Conservation (phyloP, 2,797 vertebrate species). For the Menidia menidia region DNA sequence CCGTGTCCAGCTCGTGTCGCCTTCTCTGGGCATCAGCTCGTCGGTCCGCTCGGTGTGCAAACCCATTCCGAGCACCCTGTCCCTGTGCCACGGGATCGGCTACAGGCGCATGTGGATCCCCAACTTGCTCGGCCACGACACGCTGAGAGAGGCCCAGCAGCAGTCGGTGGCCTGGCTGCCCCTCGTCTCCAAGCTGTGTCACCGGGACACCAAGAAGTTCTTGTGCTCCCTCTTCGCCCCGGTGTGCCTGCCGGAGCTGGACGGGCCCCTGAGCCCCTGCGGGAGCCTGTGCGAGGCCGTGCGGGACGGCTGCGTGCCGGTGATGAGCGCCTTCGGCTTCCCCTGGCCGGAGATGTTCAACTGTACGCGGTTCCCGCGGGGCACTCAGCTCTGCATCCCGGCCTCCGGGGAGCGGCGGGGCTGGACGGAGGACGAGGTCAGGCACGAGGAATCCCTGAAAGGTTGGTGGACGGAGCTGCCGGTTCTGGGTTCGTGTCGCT, state of each 20-base stretch:
- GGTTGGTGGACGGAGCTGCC: slow-evolving; percentile 54
- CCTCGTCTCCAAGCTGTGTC: slow-evolving; percentile 84
- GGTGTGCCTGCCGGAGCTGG: slow-evolving; percentile 82
- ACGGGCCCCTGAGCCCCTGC: slow-evolving; percentile 81
- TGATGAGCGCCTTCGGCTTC: slow-evolving; percentile 88
- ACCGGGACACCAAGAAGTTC: slow-evolving; percentile 85
- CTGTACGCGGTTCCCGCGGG: slow-evolving; percentile 82
- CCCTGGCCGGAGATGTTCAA: slow-evolving; percentile 88
- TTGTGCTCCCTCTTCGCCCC: slow-evolving; percentile 87
- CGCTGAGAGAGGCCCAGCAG: slow-evolving; percentile 82
- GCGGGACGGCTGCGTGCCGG: slow-evolving; percentile 83
- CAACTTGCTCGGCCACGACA: slow-evolving; percentile 86
- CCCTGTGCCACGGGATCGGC: slow-evolving; percentile 84
- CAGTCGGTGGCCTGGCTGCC: slow-evolving; percentile 86
- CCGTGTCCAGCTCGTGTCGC: slow-evolving; percentile 53
- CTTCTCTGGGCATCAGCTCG: slow-evolving; percentile 59
- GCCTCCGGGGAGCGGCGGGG: slow-evolving; percentile 59
- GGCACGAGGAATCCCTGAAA: slow-evolving; percentile 71
- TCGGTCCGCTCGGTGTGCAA: slow-evolving; percentile 82
- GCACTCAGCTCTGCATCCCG: slow-evolving; percentile 83
- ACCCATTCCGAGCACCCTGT: slow-evolving; percentile 81
- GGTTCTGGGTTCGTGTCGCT: too few relatives aligned
- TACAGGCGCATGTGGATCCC: slow-evolving; percentile 87
- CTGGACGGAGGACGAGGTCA: slow-evolving; percentile 50
- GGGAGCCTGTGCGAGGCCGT: slow-evolving; percentile 82